Percentiles rank a stretch among this genome's conserved stretches.
These are phyloP conservation scores for Epiblema foenella DNA, from an alignment of 2,888 invertebrate species.

Conservation along the genomic window DNA sequence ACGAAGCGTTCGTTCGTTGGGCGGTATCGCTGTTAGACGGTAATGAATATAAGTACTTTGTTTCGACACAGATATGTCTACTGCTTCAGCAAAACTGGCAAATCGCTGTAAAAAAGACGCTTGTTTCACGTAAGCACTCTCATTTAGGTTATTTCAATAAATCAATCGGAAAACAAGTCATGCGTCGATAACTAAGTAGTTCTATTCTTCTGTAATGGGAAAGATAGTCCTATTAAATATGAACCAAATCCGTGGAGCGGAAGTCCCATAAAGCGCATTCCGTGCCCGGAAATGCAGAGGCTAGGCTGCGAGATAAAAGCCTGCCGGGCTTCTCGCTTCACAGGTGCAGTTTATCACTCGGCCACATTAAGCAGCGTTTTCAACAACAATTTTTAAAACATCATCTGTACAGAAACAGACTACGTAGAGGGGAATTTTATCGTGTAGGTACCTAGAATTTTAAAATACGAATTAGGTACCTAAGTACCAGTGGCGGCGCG, in stretches of 20 bases:
- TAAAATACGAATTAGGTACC: background rate
- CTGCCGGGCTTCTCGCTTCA: constrained; percentile 51
- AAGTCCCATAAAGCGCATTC: constrained; percentile 45
- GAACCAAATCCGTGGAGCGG: constrained; percentile 14
- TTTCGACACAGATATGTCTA: constrained; percentile 21
- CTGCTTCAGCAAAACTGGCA: constrained; percentile 9
- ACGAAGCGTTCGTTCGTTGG: constrained; percentile 28
- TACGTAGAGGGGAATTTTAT: background rate
- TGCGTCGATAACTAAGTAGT: background rate
- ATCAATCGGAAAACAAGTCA: constrained; percentile 1
- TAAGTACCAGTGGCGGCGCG: no score
- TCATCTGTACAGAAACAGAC: constrained; percentile 39
- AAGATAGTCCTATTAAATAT: constrained; percentile 23
- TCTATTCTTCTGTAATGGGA: constrained; percentile 4
- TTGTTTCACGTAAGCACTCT: background rate
- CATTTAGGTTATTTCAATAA: background rate
- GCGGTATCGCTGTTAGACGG: constrained; percentile 34
- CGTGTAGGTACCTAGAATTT: background rate
- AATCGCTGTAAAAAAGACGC: background rate
- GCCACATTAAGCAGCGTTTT: constrained; percentile 57
- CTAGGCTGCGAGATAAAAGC: constrained; percentile 57
- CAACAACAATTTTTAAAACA: constrained; percentile 48
- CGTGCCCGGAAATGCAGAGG: constrained; percentile 51
- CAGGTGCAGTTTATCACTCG: constrained; percentile 62
- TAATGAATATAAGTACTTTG: constrained; percentile 43